A percentile compares a stretch with the other conserved stretches of the same genome.
These are phyloP conservation scores for Pyrgilauda ruficollis DNA, from an alignment of 2,113 vertebrate genomes.

Conservation along the genomic window DNA sequence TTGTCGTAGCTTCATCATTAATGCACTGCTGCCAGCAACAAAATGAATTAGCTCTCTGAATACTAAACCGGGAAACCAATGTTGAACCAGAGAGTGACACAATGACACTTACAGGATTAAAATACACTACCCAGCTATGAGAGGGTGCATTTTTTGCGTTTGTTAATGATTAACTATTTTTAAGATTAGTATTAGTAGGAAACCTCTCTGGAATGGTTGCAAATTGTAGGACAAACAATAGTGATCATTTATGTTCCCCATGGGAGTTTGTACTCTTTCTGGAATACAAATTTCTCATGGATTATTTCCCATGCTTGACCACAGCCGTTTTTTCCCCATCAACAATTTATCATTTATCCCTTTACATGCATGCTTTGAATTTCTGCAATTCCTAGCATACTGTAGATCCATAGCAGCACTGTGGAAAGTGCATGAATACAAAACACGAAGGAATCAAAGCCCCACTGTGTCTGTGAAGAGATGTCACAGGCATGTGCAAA, in stretches of 20 bases:
- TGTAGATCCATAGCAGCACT: constrained; percentile 9
- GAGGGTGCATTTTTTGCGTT: constrained; percentile 44
- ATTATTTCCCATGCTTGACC: constrained; percentile 40
- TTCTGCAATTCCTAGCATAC: constrained; percentile 57
- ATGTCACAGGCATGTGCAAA: constrained; percentile 20
- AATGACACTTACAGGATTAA: constrained; percentile 61
- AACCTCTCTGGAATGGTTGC: not conserved
- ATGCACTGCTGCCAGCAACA: constrained; percentile 66
- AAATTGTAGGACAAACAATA: constrained; percentile 8
- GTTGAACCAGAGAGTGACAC: constrained; percentile 40
- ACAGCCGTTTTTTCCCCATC: not conserved
- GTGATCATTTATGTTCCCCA: constrained; percentile 27
- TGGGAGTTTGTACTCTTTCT: constrained; percentile 4
- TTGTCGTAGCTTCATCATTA: constrained; percentile 70
- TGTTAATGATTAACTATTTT: constrained; percentile 53
- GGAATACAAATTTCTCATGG: constrained; percentile 27
- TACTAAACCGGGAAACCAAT: constrained; percentile 59
- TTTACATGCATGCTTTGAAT: constrained; percentile 55
- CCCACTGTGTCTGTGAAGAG: constrained; percentile 20
- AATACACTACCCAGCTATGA: constrained; percentile 38
- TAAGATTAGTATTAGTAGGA: constrained; percentile 15
- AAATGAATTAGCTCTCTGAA: constrained; percentile 73
- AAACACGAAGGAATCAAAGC: constrained; percentile 38
- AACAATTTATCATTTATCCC: constrained; percentile 50
- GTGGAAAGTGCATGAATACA: constrained; percentile 49